phyloP scores from a whole-genome alignment of 1,140 invertebrate species.

The Drosophila orena region DNA sequence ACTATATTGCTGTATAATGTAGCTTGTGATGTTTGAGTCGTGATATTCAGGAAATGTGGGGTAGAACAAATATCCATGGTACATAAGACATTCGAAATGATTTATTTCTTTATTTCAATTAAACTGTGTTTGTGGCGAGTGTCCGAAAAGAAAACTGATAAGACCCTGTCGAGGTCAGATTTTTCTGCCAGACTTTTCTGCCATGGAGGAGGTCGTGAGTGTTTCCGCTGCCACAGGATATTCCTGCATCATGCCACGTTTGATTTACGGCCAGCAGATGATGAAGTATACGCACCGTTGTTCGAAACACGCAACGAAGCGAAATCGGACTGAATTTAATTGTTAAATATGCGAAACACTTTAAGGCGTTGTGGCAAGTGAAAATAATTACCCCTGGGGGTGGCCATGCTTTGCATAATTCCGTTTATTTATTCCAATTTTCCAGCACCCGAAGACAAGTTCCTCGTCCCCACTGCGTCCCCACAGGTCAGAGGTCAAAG shows the following conservation, averaged over 20 bases:
- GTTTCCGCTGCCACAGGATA: constrained; percentile 19
- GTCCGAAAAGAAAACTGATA: constrained; percentile 32
- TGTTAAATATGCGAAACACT: background rate
- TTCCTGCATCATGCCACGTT: constrained; percentile 26
- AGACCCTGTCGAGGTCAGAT: background rate
- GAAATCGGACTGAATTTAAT: constrained; percentile 8
- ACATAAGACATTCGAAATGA: background rate
- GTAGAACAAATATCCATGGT: too few species aligned
- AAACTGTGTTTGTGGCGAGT: constrained; percentile 10
- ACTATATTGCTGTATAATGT: background rate
- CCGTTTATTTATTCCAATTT: constrained; percentile 38
- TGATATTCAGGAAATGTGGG: too few species aligned
- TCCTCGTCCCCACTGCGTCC: background rate
- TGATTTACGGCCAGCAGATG: constrained; percentile 36
- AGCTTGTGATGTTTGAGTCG: too few species aligned
- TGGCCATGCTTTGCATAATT: constrained; percentile 23
- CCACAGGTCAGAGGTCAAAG: background rate
- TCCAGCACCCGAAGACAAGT: constrained; percentile 22
- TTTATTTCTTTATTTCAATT: constrained; percentile 5
- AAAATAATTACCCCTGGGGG: background rate
- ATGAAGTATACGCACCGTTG: constrained; percentile 41
- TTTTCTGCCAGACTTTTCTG: constrained; percentile 7
- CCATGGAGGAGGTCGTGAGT: background rate
- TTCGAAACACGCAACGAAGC: background rate
- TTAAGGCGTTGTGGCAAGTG: background rate